Base-by-base conservation (phyloP, 2,113 vertebrate species). In the Bothrops jararaca region DNA sequence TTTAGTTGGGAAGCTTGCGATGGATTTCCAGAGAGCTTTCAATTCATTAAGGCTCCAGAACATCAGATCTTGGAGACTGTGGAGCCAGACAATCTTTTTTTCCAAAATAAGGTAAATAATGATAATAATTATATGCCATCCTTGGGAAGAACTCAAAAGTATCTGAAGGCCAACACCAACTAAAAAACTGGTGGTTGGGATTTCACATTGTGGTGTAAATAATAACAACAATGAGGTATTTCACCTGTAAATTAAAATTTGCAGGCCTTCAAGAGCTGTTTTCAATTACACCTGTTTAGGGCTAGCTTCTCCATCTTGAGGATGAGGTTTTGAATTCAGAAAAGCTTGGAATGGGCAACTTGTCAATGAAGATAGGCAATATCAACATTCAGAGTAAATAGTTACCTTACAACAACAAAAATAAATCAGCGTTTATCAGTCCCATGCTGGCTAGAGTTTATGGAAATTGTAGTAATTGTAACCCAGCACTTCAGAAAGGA, bases 1-100 rank as follows among this genome's bases (percentile, higher is more conserved):
- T 86, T 90, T 91, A 97, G 96, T 54, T 97, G 93, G 95, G 85
- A 96, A 89, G 22, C 85, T 92, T 96, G 91, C 94, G 92, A 95
- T 39, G 89, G 90, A 93, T 94, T 97, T 91, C 93, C 94, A 88
- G 20, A 91, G 18, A 94, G 94, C 45, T 90, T 95, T 45, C 60
- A 29, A 12, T 52, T 9, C 26, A 94, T 26, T 34, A 92, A 91
- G 52, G 85, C 94, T 57, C 74, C 85, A 5, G 90, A 39, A 39
- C 86, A 92, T 57, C 64, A 94, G n/a, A 89, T 58, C 6, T 94
- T 95, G 90, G 93, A 95, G 93, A 94, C 92, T 50, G 60, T 96
- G 80, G 60, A 94, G 9, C 22, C 52, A 60, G 93, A 95, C 34
- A 92, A 74, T 18, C 94, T 94, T 92, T 97, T 96, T 34, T 90